Conservation (phyloP, 2,797 vertebrate species). For the Tadarida brasiliensis region DNA sequence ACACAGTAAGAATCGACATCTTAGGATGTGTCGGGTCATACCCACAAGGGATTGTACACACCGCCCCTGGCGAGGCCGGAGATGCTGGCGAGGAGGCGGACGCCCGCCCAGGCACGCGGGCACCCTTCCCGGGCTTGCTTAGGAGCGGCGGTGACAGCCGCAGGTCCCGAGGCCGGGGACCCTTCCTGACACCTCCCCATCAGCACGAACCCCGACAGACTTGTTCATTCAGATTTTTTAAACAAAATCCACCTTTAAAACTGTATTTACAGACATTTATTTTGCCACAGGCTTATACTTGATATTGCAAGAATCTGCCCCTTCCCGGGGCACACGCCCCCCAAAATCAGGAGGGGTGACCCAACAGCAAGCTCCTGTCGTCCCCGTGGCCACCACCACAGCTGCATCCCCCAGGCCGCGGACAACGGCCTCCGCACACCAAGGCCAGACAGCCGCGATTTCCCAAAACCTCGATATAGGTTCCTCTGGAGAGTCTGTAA, state of each 20-base stretch:
- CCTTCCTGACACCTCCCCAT: constrained; percentile 86
- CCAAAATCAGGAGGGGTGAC: not conserved
- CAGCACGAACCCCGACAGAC: constrained; percentile 90
- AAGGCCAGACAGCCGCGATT: not conserved
- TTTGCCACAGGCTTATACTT: constrained; percentile 95
- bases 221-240: constrained; percentile 94
- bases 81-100: not conserved
- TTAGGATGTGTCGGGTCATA: constrained; percentile 84
- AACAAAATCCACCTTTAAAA: constrained; percentile 98
- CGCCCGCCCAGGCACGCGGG: accelerated
- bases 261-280: constrained; percentile 93
- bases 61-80: constrained; percentile 66
- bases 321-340: not conserved
- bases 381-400: not conserved
- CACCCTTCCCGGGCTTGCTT: not conserved
- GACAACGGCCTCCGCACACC: not conserved
- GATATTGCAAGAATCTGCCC: constrained; percentile 80
- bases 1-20: constrained; percentile 89
- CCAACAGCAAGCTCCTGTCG: not conserved
- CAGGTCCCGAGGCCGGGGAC: constrained; percentile 50
- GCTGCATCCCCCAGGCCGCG: not conserved
- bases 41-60: constrained; percentile 83
- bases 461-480: constrained; percentile 18
- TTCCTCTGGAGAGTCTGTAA: not conserved
- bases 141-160: constrained; percentile 14